Evolutionary conservation across 2,888 invertebrate species (phyloP).

Genomic region (Drosophila nr. fundita): DNA sequence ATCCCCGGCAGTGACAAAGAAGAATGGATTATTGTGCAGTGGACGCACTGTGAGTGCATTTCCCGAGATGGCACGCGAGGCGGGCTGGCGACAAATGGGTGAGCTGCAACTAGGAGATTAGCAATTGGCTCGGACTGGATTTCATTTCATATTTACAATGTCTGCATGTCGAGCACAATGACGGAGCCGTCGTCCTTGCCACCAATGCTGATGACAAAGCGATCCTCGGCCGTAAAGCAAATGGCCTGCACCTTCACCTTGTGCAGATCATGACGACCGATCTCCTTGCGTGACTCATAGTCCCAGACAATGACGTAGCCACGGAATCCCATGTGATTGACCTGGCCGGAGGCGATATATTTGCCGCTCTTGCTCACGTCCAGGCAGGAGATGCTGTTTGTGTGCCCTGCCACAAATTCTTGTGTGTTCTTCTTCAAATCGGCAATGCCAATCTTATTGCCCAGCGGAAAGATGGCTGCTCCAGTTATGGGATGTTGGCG

Average conservation of each 20-base stretch:
- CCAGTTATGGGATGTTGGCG: slow-evolving; percentile 90
- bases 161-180: slow-evolving; percentile 92
- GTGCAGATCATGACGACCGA: slow-evolving; percentile 92
- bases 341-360: slow-evolving; percentile 95
- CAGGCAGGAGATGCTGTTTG: slow-evolving; percentile 91
- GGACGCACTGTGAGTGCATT: slow-evolving; percentile 87
- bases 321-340: slow-evolving; percentile 96
- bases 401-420: slow-evolving; percentile 91
- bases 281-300: slow-evolving; percentile 87
- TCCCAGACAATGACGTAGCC: slow-evolving; percentile 95
- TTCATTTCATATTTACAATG: slow-evolving; percentile 72
- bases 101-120: slow-evolving; percentile 72
- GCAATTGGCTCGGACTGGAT: not conserved
- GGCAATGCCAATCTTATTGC: slow-evolving; percentile 91
- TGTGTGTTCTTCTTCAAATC: slow-evolving; percentile 89
- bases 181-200: slow-evolving; percentile 96
- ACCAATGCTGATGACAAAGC: slow-evolving; percentile 93
- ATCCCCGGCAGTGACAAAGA: slow-evolving; percentile 91
- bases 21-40: slow-evolving; percentile 87
- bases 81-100: slow-evolving; percentile 88
- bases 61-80: slow-evolving; percentile 89
- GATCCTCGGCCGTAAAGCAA: slow-evolving; percentile 92
- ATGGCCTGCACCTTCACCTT: slow-evolving; percentile 94
- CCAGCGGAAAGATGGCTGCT: slow-evolving; percentile 91
- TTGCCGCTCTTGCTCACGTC: slow-evolving; percentile 91